Evolutionary conservation across 2,113 vertebrate genomes (phyloP), one percentile per base, ranked within the genome.

Genomic region (Xenotilapia flavipinnis): DNA sequence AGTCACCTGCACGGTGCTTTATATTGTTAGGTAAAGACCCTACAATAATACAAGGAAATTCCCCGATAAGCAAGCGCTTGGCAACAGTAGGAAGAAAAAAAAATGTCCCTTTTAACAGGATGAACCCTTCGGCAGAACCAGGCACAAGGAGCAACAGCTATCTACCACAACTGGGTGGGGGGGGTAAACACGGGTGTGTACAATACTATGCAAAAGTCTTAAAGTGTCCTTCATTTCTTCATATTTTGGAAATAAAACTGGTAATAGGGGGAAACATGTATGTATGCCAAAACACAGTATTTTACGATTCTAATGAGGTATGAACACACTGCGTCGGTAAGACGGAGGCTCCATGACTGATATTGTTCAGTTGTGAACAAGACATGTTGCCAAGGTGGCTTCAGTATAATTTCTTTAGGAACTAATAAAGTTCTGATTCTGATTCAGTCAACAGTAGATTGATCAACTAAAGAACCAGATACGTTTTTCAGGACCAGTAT

Each of bases 51-150:
- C 58, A 36, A 33, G 6, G 31, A 36, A 62, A 62, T 17, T 3
- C 26, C 0, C 5, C 26, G 56, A 60, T 6, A 11, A 62, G 1
- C 58, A 62, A 36, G 31, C 15, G 33, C 3, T 36, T 62, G 1
- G 58, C 31, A n/a, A 62, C 58, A 36, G 58, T 36, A 36, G 31
- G 9, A 62, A 36, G 31, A 2, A 36, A 65, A 33, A 31, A n/a
- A 65, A 65, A 60, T 60, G 17, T 65, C 60, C 2, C 31, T n/a
- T 65, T 65, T 36, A 65, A 65, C 60, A n/a, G 60, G 60, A 65
- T 65, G 60, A 65, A 36, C 17, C 60, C 60, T 65, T 0, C 17
- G 60, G 31, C 10, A 65, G 60, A 65, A 65, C 60, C 60, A 65
- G 60, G 60, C 31, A n/a, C 31, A 3, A 36, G 17, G 31, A 36